Conservation (phyloP, 1,140 invertebrate species). For the Drosophila triauraria region DNA sequence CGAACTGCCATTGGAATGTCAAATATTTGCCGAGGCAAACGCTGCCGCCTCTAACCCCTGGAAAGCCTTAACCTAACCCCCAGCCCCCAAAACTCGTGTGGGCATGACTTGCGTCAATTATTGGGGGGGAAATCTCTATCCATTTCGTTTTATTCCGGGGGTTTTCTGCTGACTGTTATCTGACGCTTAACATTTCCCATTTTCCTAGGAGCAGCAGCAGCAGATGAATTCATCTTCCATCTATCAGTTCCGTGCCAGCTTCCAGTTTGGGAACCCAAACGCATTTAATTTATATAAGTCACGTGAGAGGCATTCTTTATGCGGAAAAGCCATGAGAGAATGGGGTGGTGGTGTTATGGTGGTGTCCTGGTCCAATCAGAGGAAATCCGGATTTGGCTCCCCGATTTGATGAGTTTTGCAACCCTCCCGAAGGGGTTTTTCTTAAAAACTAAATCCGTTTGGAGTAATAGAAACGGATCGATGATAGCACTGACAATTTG, state of each 20-base stretch:
- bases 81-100: background rate
- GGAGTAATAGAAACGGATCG: background rate
- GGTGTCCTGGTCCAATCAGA: slow-evolving; percentile 37
- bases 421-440: slow-evolving; percentile 24
- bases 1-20: slow-evolving; percentile 43
- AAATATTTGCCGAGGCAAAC: slow-evolving; percentile 46
- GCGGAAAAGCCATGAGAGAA: slow-evolving; percentile 6
- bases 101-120: slow-evolving; percentile 72
- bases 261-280: slow-evolving; percentile 23
- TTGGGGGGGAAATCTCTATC: slow-evolving; percentile 18
- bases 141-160: background rate
- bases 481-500: background rate
- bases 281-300: slow-evolving; percentile 77
- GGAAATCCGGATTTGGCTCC: slow-evolving; percentile 46
- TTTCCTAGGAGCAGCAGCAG: slow-evolving; percentile 3
- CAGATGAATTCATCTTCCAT: slow-evolving; percentile 43
- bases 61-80: background rate
- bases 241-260: slow-evolving; percentile 49
- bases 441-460: background rate
- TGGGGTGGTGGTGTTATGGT: background rate
- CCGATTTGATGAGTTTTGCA: slow-evolving; percentile 63
- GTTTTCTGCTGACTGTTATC: slow-evolving; percentile 45
- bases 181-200: slow-evolving; percentile 53
- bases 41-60: slow-evolving; percentile 15
- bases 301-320: slow-evolving; percentile 74